Evolutionary conservation across 2,888 invertebrate genomes (phyloP).

Genomic region (Cryptophagus acutangulus): DNA sequence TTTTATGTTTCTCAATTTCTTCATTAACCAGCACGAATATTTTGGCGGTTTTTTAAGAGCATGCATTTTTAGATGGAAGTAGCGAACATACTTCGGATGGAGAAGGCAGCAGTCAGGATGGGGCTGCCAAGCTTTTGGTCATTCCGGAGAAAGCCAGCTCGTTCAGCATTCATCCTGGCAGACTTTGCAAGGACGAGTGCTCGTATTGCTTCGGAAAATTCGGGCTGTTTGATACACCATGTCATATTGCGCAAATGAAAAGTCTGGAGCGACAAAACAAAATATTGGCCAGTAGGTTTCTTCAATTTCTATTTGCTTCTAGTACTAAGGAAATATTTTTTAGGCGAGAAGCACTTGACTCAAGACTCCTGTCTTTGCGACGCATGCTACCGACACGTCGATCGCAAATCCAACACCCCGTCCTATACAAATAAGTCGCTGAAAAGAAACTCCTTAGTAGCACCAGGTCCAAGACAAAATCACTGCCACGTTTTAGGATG

Average conservation of each 20-base stretch:
- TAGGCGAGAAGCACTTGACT: conserved; percentile 75
- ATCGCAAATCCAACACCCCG: conserved; percentile 71
- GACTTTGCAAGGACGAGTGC: conserved; percentile 79
- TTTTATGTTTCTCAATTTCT: too few relatives aligned
- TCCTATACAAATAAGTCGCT: conserved; percentile 56
- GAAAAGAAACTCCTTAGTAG: conserved; percentile 41
- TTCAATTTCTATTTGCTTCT: neutral
- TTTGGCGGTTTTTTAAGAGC: too few relatives aligned
- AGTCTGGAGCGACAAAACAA: conserved; percentile 75
- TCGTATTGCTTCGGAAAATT: conserved; percentile 85
- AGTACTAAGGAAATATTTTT: conserved; percentile 18
- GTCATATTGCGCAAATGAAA: conserved; percentile 82
- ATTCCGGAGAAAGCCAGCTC: conserved; percentile 86
- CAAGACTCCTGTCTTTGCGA: conserved; percentile 83
- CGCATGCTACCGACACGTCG: conserved; percentile 81
- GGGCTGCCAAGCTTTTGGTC: conserved; percentile 61
- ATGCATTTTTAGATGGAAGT: conserved; percentile 49
- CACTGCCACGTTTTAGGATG: conserved; percentile 66
- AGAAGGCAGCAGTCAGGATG: conserved; percentile 44
- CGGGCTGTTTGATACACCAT: conserved; percentile 79
- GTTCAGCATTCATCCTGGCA: conserved; percentile 78
- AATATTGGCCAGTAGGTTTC: conserved; percentile 65
- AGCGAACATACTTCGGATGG: conserved; percentile 48
- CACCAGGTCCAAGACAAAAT: conserved; percentile 44
- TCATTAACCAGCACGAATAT: too few relatives aligned